phyloP scores from a whole-genome alignment of 2,888 invertebrate genomes.

The Flexamia atlantica region DNA sequence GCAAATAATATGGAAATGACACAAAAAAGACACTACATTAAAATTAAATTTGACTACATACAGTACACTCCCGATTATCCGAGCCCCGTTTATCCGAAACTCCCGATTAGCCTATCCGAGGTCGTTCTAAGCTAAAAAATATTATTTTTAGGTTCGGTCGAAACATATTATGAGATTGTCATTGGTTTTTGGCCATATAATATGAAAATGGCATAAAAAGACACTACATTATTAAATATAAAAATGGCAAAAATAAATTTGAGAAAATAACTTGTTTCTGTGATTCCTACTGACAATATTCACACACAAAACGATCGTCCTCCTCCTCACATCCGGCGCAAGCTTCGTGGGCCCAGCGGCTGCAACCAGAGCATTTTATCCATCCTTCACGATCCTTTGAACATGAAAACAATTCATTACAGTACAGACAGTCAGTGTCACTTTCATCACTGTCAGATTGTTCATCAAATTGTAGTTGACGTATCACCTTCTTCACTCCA shows the following conservation, averaged over 20 bases:
- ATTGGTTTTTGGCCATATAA: too few species aligned
- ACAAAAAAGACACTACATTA: too few species aligned
- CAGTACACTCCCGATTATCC: too few species aligned
- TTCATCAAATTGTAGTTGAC: slow-evolving; percentile 51
- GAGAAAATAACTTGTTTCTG: slow-evolving; percentile 29
- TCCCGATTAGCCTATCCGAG: not conserved
- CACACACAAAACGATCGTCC: slow-evolving; percentile 44
- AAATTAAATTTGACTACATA: too few species aligned
- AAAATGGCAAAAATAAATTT: slow-evolving; percentile 25
- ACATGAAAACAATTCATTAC: slow-evolving; percentile 40
- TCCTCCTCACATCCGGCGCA: slow-evolving; percentile 53
- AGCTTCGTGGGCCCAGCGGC: slow-evolving; percentile 59
- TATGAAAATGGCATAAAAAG: slow-evolving; percentile 11
- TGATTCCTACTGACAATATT: slow-evolving; percentile 40
- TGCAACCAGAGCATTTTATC: slow-evolving; percentile 54
- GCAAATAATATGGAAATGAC: too few species aligned
- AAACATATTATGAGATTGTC: too few species aligned
- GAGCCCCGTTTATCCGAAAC: not conserved
- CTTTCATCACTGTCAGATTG: slow-evolving; percentile 33
- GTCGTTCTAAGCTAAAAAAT: not conserved
- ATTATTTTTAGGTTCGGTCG: too few species aligned
- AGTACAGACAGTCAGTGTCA: slow-evolving; percentile 56
- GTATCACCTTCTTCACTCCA: slow-evolving; percentile 39
- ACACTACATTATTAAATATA: slow-evolving; percentile 26
- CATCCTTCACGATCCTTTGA: slow-evolving; percentile 59